Percentiles rank a stretch among this genome's conserved stretches.
Conservation (phyloP, 2,113 vertebrate genomes). For the Gopherus evgoodei region DNA sequence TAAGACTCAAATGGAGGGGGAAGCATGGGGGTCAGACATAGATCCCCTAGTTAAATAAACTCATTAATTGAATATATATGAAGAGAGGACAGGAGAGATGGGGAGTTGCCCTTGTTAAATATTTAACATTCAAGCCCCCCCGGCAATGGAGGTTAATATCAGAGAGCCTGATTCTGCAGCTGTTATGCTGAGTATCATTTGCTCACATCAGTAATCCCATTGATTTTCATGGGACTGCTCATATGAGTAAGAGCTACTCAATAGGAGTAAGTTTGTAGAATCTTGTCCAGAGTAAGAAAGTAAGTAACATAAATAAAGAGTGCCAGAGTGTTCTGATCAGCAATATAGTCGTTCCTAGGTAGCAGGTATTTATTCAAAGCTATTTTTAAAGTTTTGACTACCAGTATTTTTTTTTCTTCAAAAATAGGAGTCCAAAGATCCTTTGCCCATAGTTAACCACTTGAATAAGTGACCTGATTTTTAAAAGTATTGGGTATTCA, state of each 20-base stretch:
- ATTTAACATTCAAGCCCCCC: not conserved
- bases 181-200: not conserved
- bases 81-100: conserved; percentile 11
- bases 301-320: not conserved
- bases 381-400: not conserved
- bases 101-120: not conserved
- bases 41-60: conserved; percentile 20
- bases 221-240: not conserved
- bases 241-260: not conserved
- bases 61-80: not conserved
- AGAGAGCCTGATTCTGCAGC: not conserved
- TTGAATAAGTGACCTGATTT: rapidly evolving
- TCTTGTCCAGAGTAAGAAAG: not conserved
- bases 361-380: not conserved
- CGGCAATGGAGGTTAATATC: not conserved
- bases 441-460: not conserved
- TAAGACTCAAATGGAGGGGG: not conserved
- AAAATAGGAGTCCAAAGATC: not conserved
- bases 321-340: rapidly evolving
- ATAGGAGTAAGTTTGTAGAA: not conserved
- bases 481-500: not conserved
- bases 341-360: not conserved
- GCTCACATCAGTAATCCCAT: not conserved
- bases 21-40: conserved; percentile 22
- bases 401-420: not conserved